Evolutionary conservation across 2,113 vertebrate genomes (phyloP).

Genomic region (Pipa parva): DNA sequence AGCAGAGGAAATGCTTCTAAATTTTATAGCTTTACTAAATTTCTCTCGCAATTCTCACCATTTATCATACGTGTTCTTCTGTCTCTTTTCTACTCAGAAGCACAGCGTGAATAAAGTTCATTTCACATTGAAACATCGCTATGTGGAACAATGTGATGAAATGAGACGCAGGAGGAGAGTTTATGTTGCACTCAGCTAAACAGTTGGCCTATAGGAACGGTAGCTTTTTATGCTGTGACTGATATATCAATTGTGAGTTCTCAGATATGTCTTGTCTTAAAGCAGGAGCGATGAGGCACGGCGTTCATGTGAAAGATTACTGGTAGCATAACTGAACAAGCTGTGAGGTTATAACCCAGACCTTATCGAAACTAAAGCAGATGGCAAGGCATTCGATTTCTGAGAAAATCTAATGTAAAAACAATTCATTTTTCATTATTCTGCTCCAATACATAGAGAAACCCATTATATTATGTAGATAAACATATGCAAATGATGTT

Average conservation of each 20-base stretch:
- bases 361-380: conserved; percentile 54
- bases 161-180: conserved; percentile 78
- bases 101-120: conserved; percentile 86
- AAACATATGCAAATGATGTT: not conserved
- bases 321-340: conserved; percentile 57
- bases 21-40: conserved; percentile 73
- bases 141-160: conserved; percentile 79
- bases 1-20: conserved; percentile 71
- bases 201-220: conserved; percentile 75
- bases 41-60: conserved; percentile 68
- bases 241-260: conserved; percentile 77
- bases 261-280: conserved; percentile 76
- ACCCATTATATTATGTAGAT: not conserved
- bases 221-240: conserved; percentile 78
- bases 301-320: conserved; percentile 67
- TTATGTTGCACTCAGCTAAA: conserved; percentile 77
- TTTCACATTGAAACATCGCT: conserved; percentile 85
- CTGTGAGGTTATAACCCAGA: conserved; percentile 57
- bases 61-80: conserved; percentile 75
- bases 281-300: conserved; percentile 67
- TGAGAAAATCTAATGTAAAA: conserved; percentile 42
- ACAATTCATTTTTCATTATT: not conserved
- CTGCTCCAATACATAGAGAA: conserved; percentile 50
- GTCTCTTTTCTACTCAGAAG: conserved; percentile 79
- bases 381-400: conserved; percentile 41